These are phyloP conservation scores for Scrobipalpa atriplicella DNA, from an alignment of 2,888 invertebrate species.

Conservation along the genomic window DNA sequence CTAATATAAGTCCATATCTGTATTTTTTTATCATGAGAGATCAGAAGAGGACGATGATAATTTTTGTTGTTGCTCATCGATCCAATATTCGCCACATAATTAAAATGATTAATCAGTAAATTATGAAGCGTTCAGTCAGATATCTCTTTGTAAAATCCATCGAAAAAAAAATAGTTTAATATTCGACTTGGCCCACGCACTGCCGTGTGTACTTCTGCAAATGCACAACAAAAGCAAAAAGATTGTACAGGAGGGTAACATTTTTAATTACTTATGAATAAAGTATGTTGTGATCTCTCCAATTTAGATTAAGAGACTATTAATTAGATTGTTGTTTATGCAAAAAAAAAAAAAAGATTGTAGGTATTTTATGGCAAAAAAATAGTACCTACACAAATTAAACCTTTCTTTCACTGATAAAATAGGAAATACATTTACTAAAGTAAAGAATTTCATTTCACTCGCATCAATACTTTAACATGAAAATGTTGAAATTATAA, in stretches of 20 bases:
- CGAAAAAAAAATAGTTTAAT: neutral
- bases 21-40: too few relatives aligned
- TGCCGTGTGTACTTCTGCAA: neutral
- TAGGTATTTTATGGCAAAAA: neutral
- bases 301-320: conserved; percentile 2
- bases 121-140: neutral
- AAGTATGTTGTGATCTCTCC: conserved; percentile 15
- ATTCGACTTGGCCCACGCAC: neutral
- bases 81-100: too few relatives aligned
- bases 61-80: too few relatives aligned
- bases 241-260: conserved; percentile 15
- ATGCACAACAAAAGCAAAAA: neutral
- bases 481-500: too few relatives aligned
- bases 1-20: too few relatives aligned
- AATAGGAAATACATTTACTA: too few relatives aligned
- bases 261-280: neutral
- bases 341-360: neutral
- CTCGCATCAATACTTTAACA: too few relatives aligned
- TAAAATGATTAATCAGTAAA: too few relatives aligned
- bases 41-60: too few relatives aligned
- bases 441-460: too few relatives aligned
- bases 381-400: neutral
- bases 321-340: neutral
- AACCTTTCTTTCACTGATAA: too few relatives aligned
- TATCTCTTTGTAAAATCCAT: neutral